Evolutionary conservation across 2,113 vertebrate species (phyloP), one percentile per base, ranked within the genome.

Genomic region (Neoarius graeffei): DNA sequence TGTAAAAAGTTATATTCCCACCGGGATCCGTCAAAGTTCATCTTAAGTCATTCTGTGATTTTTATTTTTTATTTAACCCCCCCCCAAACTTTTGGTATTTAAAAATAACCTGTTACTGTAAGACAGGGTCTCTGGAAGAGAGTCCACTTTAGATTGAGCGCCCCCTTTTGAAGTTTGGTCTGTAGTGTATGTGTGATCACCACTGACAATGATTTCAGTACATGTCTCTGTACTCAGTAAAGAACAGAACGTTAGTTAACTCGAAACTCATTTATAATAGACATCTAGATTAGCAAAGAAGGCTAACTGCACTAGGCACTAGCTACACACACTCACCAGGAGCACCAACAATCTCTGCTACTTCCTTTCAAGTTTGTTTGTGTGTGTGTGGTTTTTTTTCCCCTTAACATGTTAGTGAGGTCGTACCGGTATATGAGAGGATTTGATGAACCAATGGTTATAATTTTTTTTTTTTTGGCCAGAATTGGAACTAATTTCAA

Each of bases 141-240:
- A 82, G 59, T 25, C 42, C 30, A 48, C 30, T 42, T 62, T 82
- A 82, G 80, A 30, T 82, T 48, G 80, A 82, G 80, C 80, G 80
- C 80, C 80, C 80, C 80, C 80, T 82, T 42, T 62, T 62, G 30
- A 42, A 82, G 80, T 82, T 81, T 60, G 59, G 59, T 62, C 30
- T 14, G 30, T 62, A 19, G 52, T 3, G 25, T 23, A 4, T 48
- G 19, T 42, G 80, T 81, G 80, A 48, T 82, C 62, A 42, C 30
- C 19, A 25, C 59, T 25, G 11, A 48, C 20, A 0, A 59, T 1
- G 4, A 2, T 20, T 81, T 81, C 11, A 60, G 7, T 23, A 35
- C 30, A 7, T 82, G 25, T 82, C 30, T 42, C n/a, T 48, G 30
- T 9, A 42, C 20, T 23, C 30, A 14, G 25, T 82, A 62, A 62